These are phyloP conservation scores for Microctonus brassicae DNA, from an alignment of 2,888 invertebrate genomes.

Conservation along the genomic window DNA sequence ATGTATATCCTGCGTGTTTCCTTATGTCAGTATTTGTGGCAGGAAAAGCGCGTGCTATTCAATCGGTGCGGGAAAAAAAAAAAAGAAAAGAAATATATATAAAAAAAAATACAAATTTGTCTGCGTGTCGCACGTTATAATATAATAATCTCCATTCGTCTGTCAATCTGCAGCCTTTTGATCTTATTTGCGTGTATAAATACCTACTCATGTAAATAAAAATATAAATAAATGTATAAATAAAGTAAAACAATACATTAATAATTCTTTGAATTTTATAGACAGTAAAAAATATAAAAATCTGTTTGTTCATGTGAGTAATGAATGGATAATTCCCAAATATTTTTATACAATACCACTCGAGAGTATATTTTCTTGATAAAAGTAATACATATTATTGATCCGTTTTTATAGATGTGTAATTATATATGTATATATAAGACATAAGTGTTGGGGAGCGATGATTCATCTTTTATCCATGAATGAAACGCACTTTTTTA, in stretches of 20 bases:
- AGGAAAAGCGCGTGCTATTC: not conserved
- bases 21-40: not conserved
- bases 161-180: not conserved
- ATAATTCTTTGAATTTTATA: not conserved
- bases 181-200: not conserved
- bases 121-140: constrained; percentile 20
- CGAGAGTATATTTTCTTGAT: constrained; percentile 28
- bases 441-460: not conserved
- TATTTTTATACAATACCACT: constrained; percentile 17
- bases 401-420: constrained; percentile 50
- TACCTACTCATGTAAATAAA: not conserved
- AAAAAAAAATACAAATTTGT: not conserved
- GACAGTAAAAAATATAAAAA: not conserved
- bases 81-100: too few relatives aligned
- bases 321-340: not conserved
- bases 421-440: constrained; percentile 12
- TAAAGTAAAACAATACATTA: too few relatives aligned
- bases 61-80: constrained; percentile 3
- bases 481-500: not conserved
- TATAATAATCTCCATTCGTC: not conserved
- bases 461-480: not conserved
- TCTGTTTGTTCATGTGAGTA: not conserved
- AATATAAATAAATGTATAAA: not conserved
- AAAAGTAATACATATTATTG: constrained; percentile 52
- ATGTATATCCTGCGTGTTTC: constrained; percentile 27